These are phyloP conservation scores for Paramormyrops kingsleyae DNA, from an alignment of 2,113 vertebrate species.

Conservation along the genomic window DNA sequence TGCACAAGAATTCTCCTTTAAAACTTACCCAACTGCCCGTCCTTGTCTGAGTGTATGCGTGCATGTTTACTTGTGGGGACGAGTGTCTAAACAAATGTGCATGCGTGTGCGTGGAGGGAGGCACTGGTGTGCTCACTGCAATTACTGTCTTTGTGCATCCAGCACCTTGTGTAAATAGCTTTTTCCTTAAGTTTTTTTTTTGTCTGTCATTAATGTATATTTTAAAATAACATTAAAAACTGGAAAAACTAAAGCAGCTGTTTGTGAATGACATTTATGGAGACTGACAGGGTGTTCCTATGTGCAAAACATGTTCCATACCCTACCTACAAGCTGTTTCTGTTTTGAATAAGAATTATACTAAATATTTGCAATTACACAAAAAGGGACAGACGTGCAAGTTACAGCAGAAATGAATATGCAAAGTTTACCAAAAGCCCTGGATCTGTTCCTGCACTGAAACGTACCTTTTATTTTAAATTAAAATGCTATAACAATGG, in stretches of 20 bases:
- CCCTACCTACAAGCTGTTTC: neutral
- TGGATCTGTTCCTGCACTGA: neutral
- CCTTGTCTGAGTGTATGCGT: neutral
- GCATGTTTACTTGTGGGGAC: neutral
- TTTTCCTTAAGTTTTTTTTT: constrained; percentile 8
- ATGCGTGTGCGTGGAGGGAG: neutral
- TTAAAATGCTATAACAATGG: neutral
- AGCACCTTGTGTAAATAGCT: constrained; percentile 23
- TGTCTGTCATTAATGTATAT: constrained; percentile 25
- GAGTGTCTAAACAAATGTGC: neutral
- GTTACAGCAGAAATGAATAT: neutral
- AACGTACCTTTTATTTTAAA: neutral
- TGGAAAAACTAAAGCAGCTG: neutral
- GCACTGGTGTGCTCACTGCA: constrained; percentile 16
- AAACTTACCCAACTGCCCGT: neutral
- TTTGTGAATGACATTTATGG: neutral
- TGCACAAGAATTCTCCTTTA: neutral
- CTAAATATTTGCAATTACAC: neutral
- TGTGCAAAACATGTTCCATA: neutral
- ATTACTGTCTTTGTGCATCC: neutral
- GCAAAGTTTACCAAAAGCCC: neutral
- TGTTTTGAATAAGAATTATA: neutral
- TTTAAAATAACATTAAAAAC: constrained; percentile 27
- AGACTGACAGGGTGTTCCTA: neutral
- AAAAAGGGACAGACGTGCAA: neutral